Base-by-base conservation (phyloP, 2,888 invertebrate species). In the Entomobrya proxima region DNA sequence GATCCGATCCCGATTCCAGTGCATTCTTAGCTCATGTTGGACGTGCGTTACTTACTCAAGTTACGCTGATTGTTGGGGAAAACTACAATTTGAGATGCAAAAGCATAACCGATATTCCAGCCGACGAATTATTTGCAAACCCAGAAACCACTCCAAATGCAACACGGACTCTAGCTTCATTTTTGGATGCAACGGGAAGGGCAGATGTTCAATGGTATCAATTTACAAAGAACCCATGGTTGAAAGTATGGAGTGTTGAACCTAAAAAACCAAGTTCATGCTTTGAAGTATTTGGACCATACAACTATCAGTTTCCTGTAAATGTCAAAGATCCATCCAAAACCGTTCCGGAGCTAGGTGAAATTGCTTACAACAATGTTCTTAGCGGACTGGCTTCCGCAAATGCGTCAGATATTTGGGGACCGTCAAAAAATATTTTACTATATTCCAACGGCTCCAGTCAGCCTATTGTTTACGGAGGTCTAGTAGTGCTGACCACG, bases 151-250 rank as follows among this genome's bases (percentile, higher is more conserved):
- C n/a, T 24, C 74, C 75, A 27, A 82, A 82, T 55, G 58, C 67
- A 7, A 40, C 76, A 15, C 37, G 52, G 21, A 86, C 83, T 11
- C 76, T 86, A 5, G 13, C 69, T 32, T 64, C 37, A 3, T 67
- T 84, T 50, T 30, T 79, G n/a, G 67, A 86, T 55, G 30, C 67
- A 47, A 83, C 74, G 24, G 86, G 83, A 13, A 11, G 86, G 27
- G 74, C 83, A n/a, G 83, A 86, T 27, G 79, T 67, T 11, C 83
- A 79, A 47, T 50, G 79, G 64, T 86, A 83, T 37, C 86, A 84
- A 15, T 88, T 87, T 35, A 86, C 85, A 13, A 58, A 84, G 15
- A 64, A 84, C 84, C 88, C 88, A 11, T 86, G 87, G 86, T 13
- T 88, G 1, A 86, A 85, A 67, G 30, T 86, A 2, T 87, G 87